A percentile compares a stretch with the other conserved stretches of the same genome.
phyloP scores from a whole-genome alignment of 2,888 invertebrate genomes.

The Mantis religiosa region DNA sequence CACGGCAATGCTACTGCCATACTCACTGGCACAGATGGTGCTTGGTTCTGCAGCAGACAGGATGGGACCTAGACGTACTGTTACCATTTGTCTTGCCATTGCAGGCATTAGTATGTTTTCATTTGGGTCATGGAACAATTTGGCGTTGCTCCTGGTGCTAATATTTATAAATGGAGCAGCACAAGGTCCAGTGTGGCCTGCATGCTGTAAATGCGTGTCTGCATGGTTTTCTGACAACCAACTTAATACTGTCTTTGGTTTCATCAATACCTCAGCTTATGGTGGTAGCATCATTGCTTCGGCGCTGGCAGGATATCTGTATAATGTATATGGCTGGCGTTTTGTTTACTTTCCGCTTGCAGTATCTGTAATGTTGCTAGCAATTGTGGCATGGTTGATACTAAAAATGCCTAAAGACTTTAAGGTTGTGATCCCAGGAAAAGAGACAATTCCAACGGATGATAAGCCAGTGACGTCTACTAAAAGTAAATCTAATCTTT shows the following conservation, averaged over 20 bases:
- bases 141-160: slow-evolving; percentile 40
- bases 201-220: slow-evolving; percentile 44
- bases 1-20: slow-evolving; percentile 46
- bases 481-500: slow-evolving; percentile 17
- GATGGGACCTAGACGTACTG: slow-evolving; percentile 44
- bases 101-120: slow-evolving; percentile 44
- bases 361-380: slow-evolving; percentile 40
- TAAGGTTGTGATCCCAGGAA: slow-evolving; percentile 38
- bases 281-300: slow-evolving; percentile 47
- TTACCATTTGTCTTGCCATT: slow-evolving; percentile 42
- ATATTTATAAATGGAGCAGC: slow-evolving; percentile 46
- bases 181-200: slow-evolving; percentile 48
- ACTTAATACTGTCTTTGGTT: slow-evolving; percentile 45
- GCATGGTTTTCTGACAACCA: slow-evolving; percentile 45
- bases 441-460: slow-evolving; percentile 30
- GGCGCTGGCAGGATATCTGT: slow-evolving; percentile 43
- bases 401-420: slow-evolving; percentile 40
- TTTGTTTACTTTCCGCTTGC: slow-evolving; percentile 42
- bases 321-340: slow-evolving; percentile 43
- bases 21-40: slow-evolving; percentile 44
- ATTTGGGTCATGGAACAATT: slow-evolving; percentile 43
- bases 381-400: slow-evolving; percentile 38
- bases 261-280: slow-evolving; percentile 47
- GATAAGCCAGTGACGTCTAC: background rate
- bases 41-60: slow-evolving; percentile 44